Base-by-base conservation (phyloP, 2,113 vertebrate genomes). In the Gyps fulvus region DNA sequence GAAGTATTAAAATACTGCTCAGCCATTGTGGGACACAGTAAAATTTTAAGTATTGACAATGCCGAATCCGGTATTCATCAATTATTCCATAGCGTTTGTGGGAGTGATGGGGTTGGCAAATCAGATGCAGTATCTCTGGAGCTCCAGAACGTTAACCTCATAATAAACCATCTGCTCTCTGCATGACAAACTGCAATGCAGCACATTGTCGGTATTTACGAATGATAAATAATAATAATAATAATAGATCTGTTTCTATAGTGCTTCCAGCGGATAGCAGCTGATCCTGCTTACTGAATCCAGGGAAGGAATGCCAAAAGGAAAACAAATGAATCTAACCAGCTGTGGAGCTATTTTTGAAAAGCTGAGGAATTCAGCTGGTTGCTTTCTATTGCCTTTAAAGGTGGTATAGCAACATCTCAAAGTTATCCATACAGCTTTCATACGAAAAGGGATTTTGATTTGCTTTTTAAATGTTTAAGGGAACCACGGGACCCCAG, bases 331-430 rank as follows among this genome's bases (percentile, higher is more conserved):
- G 2, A 93, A 95, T 81, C 57, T 77, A 83, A 87, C 67, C 96
- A 97, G 95, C 91, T 97, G 93, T 91, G 78, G 74, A 83, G 54
- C 71, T 96, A 92, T 97, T 95, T 97, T 93, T 92, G 89, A 95
- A 88, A 94, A 96, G 71, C 49, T 90, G 38, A 83, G 29, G 50
- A 88, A 79, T 84, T 90, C 72, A 63, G 22, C 62, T 78, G 27
- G n/a, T 78, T 87, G 58, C n/a, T 89, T 91, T 96, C 84, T 89
- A 58, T 79, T 89, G 80, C 80, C 74, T 90, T 95, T 95, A 95
- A 95, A 95, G 78, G 94, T 95, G 81, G 29, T 70, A 61, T 43
- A 73, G 34, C 4, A 4, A 27, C 62, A 59, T 84, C 27, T 63
- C 59, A 54, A 82, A 76, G 11, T 62, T 79, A 50, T 31, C 49